Evolutionary conservation across 2,888 invertebrate species (phyloP).

Genomic region (Heliothis peltigera): DNA sequence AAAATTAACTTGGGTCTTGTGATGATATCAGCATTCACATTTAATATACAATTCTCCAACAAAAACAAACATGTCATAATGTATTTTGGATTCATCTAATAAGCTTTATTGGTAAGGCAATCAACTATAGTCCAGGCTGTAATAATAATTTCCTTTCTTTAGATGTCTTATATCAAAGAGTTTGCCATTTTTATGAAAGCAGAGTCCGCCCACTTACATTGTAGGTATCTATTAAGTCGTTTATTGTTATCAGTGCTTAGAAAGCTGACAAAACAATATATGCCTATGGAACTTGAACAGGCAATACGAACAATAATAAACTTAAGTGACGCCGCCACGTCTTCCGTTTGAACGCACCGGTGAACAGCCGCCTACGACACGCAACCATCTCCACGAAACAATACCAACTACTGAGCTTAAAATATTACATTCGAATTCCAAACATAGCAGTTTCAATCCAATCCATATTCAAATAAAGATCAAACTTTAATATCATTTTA

Average conservation of each 20-base stretch:
- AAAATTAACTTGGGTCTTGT: no score
- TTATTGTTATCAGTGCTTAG: conserved; percentile 41
- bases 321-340: conserved; percentile 66
- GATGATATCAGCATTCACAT: not conserved
- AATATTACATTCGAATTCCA: conserved; percentile 21
- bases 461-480: conserved; percentile 10
- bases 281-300: conserved; percentile 44
- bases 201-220: conserved; percentile 18
- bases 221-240: conserved; percentile 27
- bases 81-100: not conserved
- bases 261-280: conserved; percentile 56
- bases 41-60: not conserved
- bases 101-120: conserved; percentile 24
- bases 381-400: conserved; percentile 56
- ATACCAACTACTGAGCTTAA: conserved; percentile 37
- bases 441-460: conserved; percentile 28
- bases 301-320: conserved; percentile 60
- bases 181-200: conserved; percentile 27
- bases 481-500: conserved; percentile 4
- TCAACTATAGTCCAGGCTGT: not conserved
- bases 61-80: not conserved
- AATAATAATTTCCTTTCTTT: conserved; percentile 11
- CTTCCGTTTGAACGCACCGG: conserved; percentile 70
- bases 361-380: conserved; percentile 68
- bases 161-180: conserved; percentile 4